Percentiles rank a stretch among this genome's conserved stretches.
Conservation (phyloP, 2,113 vertebrate genomes). For the Furnarius figulus region DNA sequence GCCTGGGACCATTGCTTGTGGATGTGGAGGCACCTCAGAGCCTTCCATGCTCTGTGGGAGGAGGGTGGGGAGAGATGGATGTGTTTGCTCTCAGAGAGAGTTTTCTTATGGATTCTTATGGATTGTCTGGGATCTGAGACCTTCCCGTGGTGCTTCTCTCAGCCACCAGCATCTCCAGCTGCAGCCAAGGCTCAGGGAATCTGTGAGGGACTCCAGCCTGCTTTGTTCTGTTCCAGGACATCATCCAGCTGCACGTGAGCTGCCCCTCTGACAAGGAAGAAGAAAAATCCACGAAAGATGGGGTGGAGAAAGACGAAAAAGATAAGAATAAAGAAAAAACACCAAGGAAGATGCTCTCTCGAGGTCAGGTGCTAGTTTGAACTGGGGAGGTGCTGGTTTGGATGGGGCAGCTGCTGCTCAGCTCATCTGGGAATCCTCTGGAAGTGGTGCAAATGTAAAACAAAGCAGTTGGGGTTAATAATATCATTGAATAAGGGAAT, state of each 20-base stretch:
- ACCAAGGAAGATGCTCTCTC: constrained; percentile 93
- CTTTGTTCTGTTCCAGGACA: constrained; percentile 78
- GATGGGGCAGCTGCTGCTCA: background rate
- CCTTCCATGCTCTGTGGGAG: background rate
- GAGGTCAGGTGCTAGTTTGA: constrained; percentile 79
- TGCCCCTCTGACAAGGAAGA: constrained; percentile 98
- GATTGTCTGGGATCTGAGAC: background rate
- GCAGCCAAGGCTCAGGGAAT: background rate
- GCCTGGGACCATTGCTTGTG: background rate
- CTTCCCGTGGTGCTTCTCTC: background rate
- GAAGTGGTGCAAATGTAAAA: background rate
- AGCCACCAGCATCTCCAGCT: background rate
- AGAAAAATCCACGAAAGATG: constrained; percentile 92
- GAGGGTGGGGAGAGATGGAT: background rate
- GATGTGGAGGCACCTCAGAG: background rate
- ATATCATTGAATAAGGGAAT: no score
- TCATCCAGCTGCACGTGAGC: constrained; percentile 96
- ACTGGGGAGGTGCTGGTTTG: background rate
- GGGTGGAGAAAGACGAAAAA: constrained; percentile 94
- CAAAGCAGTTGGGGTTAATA: background rate
- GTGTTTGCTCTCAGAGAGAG: background rate
- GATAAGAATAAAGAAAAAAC: constrained; percentile 93
- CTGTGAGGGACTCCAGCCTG: background rate
- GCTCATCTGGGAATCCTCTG: background rate
- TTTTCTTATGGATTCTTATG: background rate